Evolutionary conservation across 2,797 vertebrate genomes (phyloP).

Genomic region (Poecilia velifera): DNA sequence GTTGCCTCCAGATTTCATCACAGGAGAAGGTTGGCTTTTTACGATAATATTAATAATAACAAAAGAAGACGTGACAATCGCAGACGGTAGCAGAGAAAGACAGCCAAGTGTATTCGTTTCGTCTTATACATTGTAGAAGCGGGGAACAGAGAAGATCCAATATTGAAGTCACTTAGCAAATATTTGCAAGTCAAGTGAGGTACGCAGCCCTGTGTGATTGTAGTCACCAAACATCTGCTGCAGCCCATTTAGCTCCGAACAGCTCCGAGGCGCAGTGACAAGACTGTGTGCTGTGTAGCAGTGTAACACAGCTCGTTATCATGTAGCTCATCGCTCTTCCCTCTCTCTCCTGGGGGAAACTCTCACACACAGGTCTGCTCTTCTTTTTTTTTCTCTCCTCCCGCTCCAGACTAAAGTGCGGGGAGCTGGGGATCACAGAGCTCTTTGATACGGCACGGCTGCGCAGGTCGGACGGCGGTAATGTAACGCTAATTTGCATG

Average conservation of each 20-base stretch:
- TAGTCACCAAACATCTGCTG: conserved; percentile 78
- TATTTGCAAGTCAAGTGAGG: conserved; percentile 76
- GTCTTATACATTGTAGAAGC: conserved; percentile 45
- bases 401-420: conserved; percentile 64
- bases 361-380: conserved; percentile 42
- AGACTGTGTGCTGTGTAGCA: conserved; percentile 68
- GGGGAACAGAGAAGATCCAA: conserved; percentile 58
- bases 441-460: conserved; percentile 72
- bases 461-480: conserved; percentile 60
- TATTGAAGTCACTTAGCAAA: conserved; percentile 73
- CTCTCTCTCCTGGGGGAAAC: conserved; percentile 49
- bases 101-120: conserved; percentile 26
- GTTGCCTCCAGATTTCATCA: conserved; percentile 24
- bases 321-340: conserved; percentile 74
- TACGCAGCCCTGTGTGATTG: conserved; percentile 52
- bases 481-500: conserved; percentile 78
- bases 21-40: conserved; percentile 7
- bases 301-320: conserved; percentile 78
- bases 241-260: conserved; percentile 70
- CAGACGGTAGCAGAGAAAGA: background rate
- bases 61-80: conserved; percentile 2
- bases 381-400: conserved; percentile 28
- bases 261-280: conserved; percentile 71
- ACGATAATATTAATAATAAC: background rate
- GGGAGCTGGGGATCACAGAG: conserved; percentile 68